Conservation (phyloP, 2,888 invertebrate genomes). For the Erannis defoliaria region DNA sequence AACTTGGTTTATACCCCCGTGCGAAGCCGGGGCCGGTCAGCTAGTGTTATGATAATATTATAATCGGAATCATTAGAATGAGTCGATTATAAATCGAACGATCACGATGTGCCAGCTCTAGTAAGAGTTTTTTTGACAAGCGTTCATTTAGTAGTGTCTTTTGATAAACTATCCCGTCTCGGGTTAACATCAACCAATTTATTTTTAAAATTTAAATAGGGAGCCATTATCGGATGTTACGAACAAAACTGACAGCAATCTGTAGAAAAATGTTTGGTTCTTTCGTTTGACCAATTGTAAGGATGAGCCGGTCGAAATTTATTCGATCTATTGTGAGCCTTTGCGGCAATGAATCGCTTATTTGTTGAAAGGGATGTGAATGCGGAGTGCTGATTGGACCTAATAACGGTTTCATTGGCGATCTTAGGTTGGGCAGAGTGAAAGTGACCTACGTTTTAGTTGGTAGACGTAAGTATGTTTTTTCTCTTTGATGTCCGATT, state of each 20-base stretch:
- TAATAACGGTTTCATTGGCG: constrained; percentile 29
- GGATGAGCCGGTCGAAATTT: not conserved
- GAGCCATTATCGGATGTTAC: not conserved
- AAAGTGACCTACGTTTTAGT: not conserved
- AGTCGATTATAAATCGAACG: not conserved
- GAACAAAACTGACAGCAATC: not conserved
- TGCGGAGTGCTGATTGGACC: constrained; percentile 36
- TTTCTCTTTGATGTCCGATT: too few relatives aligned
- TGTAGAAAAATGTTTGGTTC: not conserved
- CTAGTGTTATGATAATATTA: not conserved
- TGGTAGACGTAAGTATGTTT: too few relatives aligned
- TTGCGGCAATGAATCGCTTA: constrained; percentile 36
- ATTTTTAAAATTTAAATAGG: not conserved
- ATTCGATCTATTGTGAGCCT: constrained; percentile 31
- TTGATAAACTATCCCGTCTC: constrained; percentile 30
- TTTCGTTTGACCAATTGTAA: not conserved
- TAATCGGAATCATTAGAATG: not conserved
- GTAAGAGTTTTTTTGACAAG: constrained; percentile 25
- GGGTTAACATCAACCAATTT: constrained; percentile 1
- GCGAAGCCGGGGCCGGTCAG: too few relatives aligned
- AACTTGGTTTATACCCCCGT: too few relatives aligned
- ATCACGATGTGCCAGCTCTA: not conserved
- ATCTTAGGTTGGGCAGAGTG: not conserved
- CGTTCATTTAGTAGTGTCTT: constrained; percentile 25
- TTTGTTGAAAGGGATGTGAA: constrained; percentile 35